These are phyloP conservation scores for Iphiclides podalirius DNA, from an alignment of 2,888 invertebrate species.

Conservation along the genomic window DNA sequence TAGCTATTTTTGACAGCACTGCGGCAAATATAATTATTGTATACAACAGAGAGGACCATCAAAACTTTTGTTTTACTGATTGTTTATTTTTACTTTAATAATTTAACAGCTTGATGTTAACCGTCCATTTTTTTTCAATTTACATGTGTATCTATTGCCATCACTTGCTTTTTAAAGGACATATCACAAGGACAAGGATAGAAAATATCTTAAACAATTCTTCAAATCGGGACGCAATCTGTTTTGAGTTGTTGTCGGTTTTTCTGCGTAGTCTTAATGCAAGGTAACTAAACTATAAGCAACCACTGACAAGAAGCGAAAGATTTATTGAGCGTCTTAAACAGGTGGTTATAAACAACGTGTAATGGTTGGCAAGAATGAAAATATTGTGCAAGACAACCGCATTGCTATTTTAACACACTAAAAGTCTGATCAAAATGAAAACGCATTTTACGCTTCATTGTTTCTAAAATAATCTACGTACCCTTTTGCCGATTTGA, in stretches of 20 bases:
- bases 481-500: not conserved
- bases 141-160: too few species aligned
- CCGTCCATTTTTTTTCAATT: too few species aligned
- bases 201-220: not conserved
- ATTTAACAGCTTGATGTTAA: too few species aligned
- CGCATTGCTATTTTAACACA: conserved; percentile 5
- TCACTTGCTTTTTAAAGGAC: too few species aligned
- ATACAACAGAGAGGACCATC: too few species aligned
- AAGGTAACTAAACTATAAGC: conserved; percentile 11
- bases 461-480: not conserved
- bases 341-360: conserved; percentile 16
- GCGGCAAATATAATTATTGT: too few species aligned
- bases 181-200: too few species aligned
- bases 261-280: conserved; percentile 8
- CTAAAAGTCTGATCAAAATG: not conserved
- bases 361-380: conserved; percentile 11
- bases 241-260: conserved; percentile 2
- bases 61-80: too few species aligned
- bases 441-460: not conserved
- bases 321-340: conserved; percentile 15
- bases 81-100: too few species aligned
- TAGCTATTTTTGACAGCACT: too few species aligned
- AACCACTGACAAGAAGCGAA: conserved; percentile 8
- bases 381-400: conserved; percentile 11
- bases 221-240: not conserved